A percentile compares a stretch with the other conserved stretches of the same genome.
phyloP scores from a whole-genome alignment of 64 coral and sea anemone species.

The Montipora cactus region DNA sequence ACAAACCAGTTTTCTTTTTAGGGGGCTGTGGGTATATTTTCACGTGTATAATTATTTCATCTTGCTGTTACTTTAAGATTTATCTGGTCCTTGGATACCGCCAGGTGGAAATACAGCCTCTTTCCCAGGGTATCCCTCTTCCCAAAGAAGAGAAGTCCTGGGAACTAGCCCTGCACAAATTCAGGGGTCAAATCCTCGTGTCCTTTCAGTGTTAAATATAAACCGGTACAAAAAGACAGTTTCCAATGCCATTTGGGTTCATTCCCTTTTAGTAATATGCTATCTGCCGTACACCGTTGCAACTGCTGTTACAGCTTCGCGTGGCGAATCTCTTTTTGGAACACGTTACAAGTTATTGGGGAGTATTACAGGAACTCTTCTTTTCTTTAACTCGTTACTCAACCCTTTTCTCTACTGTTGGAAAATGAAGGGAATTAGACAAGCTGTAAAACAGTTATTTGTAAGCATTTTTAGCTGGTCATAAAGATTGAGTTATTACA shows the following conservation, averaged over 20 bases:
- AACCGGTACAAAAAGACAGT: neutral
- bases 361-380: neutral
- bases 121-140: too few relatives aligned
- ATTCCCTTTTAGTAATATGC: neutral
- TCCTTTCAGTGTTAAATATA: neutral
- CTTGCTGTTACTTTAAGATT: neutral
- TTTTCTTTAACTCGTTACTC: neutral
- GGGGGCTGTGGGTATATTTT: neutral
- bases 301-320: neutral
- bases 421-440: neutral
- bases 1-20: too few relatives aligned
- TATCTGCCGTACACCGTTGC: neutral
- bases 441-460: neutral
- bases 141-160: too few relatives aligned
- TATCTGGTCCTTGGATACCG: too few relatives aligned
- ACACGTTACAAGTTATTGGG: too few relatives aligned
- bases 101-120: too few relatives aligned
- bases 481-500: too few relatives aligned
- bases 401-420: neutral
- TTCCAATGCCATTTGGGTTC: neutral
- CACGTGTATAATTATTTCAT: neutral
- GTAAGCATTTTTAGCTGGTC: too few relatives aligned
- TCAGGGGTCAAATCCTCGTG: too few relatives aligned
- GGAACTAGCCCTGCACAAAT: too few relatives aligned
- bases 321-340: neutral